Evolutionary conservation across 2,113 vertebrate species (phyloP).

Genomic region (Melanerpes formicivorus): DNA sequence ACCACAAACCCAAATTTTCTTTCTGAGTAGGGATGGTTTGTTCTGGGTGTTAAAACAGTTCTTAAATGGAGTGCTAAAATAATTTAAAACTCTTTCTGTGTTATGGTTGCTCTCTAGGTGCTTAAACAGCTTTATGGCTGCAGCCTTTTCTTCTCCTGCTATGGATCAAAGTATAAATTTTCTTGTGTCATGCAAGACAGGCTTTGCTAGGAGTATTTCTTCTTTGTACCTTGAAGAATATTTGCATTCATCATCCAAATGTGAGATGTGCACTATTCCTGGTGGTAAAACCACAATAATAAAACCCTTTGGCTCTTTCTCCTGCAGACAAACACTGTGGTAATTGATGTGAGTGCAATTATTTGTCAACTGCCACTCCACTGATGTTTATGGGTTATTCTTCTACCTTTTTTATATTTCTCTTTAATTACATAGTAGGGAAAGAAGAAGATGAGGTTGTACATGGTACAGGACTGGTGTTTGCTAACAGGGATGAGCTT

Average conservation of each 20-base stretch:
- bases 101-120: background rate
- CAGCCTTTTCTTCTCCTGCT: background rate
- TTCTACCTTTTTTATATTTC: background rate
- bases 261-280: background rate
- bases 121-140: background rate
- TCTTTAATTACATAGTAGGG: background rate
- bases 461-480: background rate
- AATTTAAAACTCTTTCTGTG: background rate
- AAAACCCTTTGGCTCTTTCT: background rate
- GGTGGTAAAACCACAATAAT: background rate
- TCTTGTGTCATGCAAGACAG: background rate
- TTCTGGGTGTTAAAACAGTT: slow-evolving; percentile 1
- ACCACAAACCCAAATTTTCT: slow-evolving; percentile 34
- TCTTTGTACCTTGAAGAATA: background rate
- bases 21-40: background rate
- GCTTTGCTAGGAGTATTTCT: background rate
- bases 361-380: background rate
- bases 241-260: background rate
- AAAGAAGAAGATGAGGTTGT: slow-evolving; percentile 1
- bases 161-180: background rate
- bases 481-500: background rate
- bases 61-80: background rate
- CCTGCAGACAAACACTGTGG: background rate
- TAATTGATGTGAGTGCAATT: background rate
- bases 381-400: background rate